Conservation (phyloP, 2,797 vertebrate genomes). For the Gobio occitaniae region DNA sequence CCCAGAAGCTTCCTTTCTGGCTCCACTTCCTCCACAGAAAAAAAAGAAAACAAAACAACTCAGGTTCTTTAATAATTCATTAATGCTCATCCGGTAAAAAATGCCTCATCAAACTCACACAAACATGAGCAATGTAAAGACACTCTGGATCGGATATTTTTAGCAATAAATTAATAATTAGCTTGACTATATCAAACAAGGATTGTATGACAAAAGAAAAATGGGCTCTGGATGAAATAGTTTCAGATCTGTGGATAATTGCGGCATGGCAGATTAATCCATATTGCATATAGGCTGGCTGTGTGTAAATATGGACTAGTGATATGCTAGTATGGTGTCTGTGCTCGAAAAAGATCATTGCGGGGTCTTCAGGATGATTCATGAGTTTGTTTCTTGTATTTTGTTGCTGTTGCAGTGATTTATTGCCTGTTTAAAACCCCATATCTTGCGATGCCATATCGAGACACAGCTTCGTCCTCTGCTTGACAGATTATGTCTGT, state of each 20-base stretch:
- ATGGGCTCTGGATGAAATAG: not conserved
- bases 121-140: conserved; percentile 41
- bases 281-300: not conserved
- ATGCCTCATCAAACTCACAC: conserved; percentile 32
- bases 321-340: conserved; percentile 25
- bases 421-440: conserved; percentile 63
- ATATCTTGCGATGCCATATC: conserved; percentile 60
- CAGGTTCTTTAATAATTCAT: conserved; percentile 49
- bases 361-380: conserved; percentile 57
- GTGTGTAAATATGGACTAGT: conserved; percentile 14
- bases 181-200: conserved; percentile 11
- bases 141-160: conserved; percentile 25
- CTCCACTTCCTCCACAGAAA: conserved; percentile 37
- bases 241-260: not conserved
- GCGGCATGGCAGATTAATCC: not conserved
- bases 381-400: conserved; percentile 55
- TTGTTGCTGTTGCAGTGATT: conserved; percentile 55
- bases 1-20: conserved; percentile 45
- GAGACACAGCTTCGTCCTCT: conserved; percentile 55
- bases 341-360: conserved; percentile 37
- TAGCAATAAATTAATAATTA: conserved; percentile 41
- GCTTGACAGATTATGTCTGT: conserved; percentile 59
- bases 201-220: not conserved
- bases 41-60: conserved; percentile 30
- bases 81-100: conserved; percentile 31